Base-by-base conservation (phyloP, 2,797 vertebrate genomes). In the Tiaroga cobitis region DNA sequence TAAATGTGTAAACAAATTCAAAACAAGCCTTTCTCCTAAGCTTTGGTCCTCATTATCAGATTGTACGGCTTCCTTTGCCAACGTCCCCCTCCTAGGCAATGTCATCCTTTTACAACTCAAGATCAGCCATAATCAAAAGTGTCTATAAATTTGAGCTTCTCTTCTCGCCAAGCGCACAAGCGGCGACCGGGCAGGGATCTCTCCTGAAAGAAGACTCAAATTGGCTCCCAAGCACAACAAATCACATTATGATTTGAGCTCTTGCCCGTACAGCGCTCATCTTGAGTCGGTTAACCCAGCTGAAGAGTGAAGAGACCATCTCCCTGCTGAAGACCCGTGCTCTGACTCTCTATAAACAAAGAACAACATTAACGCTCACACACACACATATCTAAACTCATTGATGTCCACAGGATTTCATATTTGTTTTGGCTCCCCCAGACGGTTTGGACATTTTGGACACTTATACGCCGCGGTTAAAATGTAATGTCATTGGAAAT, bases 1-100 rank as follows among this genome's bases (percentile, higher is more conserved):
- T 93, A 92, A 93, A 93, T 90, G 85, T 89, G 90, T 94, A 94
- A 94, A 94, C 93, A 93, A 88, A 93, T 92, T 92, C 89, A 87
- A 83, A 81, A 91, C 91, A 69, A 91, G 89, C 90, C 91, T 90
- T 87, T 92, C 88, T 88, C 89, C 88, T 92, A 85, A 84, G 88
- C 89, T 93, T 92, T 91, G 93, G 91, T 92, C 92, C 88, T 93
- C 91, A 93, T 94, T 90, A 93, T 90, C 90, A 91, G 85, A 88
- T 87, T 91, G 89, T 91, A 84, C 87, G 88, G 90, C 61, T 37
- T 85, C 85, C 67, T 75, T 84, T 89, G 90, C 92, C 93, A 92
- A 88, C 65, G 81, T 88, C 90, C 83, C 46, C 73, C 87, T 90
- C 90, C 81, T 86, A 75, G 87, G 82, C 91, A 85, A 90, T 92